Percentiles rank a stretch among this genome's conserved stretches.
Conservation (phyloP, 2,888 invertebrate species). For the Troilus luridus region DNA sequence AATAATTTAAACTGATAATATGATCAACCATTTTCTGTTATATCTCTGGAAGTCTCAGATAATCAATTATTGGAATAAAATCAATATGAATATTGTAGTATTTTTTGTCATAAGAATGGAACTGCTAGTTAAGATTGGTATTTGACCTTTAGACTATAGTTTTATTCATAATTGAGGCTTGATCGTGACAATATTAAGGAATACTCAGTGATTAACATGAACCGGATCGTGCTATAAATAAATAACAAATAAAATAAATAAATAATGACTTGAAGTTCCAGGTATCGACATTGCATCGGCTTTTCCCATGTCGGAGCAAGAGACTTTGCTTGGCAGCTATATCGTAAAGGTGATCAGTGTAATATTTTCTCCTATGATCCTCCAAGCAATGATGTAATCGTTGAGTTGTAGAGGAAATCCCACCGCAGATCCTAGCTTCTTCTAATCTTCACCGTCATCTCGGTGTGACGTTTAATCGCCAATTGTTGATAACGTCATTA, state of each 20-base stretch:
- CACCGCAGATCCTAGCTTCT: constrained; percentile 29
- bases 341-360: constrained; percentile 18
- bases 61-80: too few relatives aligned
- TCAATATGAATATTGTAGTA: too few relatives aligned
- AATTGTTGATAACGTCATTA: neutral
- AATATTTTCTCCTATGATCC: constrained; percentile 41
- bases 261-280: neutral
- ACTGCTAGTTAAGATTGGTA: too few relatives aligned
- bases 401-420: constrained; percentile 20
- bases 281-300: neutral
- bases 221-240: neutral
- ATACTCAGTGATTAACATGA: neutral
- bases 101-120: too few relatives aligned
- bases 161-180: too few relatives aligned
- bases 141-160: too few relatives aligned
- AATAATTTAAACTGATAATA: too few relatives aligned
- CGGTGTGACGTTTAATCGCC: neutral
- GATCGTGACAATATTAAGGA: neutral
- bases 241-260: neutral
- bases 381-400: constrained; percentile 22
- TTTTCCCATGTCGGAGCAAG: neutral
- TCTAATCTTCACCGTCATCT: constrained; percentile 16
- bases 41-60: too few relatives aligned
- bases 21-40: too few relatives aligned
- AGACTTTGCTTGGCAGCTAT: neutral